Evolutionary conservation across 2,113 vertebrate genomes (phyloP).

Genomic region (Cynoglossus semilaevis): DNA sequence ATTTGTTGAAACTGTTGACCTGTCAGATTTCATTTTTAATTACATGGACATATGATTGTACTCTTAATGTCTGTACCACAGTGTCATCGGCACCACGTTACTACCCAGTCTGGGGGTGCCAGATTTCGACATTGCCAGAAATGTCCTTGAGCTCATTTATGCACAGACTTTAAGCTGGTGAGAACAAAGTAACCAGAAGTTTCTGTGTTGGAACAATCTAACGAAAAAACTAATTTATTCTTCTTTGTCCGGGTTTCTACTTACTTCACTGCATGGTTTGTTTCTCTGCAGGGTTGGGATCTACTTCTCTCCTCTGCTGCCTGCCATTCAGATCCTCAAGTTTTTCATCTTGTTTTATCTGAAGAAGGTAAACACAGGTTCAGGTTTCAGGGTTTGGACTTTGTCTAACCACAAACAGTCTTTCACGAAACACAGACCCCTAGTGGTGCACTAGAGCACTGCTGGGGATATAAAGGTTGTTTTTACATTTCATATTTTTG

Average conservation of each 20-base stretch:
- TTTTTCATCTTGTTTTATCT: slow-evolving; percentile 87
- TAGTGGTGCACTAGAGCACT: too few relatives aligned
- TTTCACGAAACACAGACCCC: too few relatives aligned
- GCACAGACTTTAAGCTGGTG: slow-evolving; percentile 93
- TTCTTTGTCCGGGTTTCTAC: neutral
- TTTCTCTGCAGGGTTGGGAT: slow-evolving; percentile 85
- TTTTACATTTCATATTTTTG: too few relatives aligned
- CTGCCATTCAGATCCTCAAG: slow-evolving; percentile 86
- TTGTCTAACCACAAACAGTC: too few relatives aligned
- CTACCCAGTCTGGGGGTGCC: slow-evolving; percentile 76
- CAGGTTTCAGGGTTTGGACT: too few relatives aligned
- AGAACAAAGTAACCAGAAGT: slow-evolving; percentile 4
- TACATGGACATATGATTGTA: too few relatives aligned
- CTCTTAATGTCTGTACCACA: slow-evolving; percentile 59
- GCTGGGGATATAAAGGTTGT: too few relatives aligned
- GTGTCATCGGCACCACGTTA: slow-evolving; percentile 82
- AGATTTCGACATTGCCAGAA: slow-evolving; percentile 92
- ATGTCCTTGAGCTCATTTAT: slow-evolving; percentile 92
- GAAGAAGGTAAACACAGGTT: slow-evolving; percentile 83
- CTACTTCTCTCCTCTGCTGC: slow-evolving; percentile 92
- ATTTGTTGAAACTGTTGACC: too few relatives aligned
- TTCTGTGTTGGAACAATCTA: too few relatives aligned
- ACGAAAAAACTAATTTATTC: too few relatives aligned
- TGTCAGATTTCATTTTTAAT: too few relatives aligned
- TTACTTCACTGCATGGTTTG: neutral